phyloP scores from a whole-genome alignment of 1,140 invertebrate species.

The Alviniconcha marisindica region DNA sequence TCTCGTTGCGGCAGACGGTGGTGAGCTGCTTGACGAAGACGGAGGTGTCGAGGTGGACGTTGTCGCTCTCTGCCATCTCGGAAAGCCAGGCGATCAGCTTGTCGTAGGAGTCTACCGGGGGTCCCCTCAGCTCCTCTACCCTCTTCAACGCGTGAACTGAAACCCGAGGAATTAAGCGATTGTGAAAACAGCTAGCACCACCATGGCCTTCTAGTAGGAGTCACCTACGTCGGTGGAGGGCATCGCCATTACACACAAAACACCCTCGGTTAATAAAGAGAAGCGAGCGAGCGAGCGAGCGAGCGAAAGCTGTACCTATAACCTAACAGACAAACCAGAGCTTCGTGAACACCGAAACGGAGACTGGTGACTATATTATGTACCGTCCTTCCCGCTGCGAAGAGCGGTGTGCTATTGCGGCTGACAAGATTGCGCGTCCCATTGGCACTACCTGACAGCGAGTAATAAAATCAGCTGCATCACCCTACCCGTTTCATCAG shows the following conservation, averaged over 20 bases:
- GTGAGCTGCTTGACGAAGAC: conserved; percentile 55
- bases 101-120: conserved; percentile 59
- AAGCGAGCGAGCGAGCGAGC: neutral
- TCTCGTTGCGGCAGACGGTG: conserved; percentile 35
- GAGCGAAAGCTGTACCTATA: neutral
- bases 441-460: too few relatives aligned
- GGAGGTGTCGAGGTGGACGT: conserved; percentile 52
- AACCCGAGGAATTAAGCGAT: too few relatives aligned
- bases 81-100: conserved; percentile 62
- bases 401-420: too few relatives aligned
- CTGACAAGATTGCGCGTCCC: too few relatives aligned
- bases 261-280: neutral
- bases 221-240: too few relatives aligned
- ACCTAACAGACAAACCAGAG: neutral
- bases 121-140: conserved; percentile 52
- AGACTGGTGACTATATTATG: too few relatives aligned
- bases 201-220: too few relatives aligned
- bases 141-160: conserved; percentile 49
- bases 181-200: too few relatives aligned
- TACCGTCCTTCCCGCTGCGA: too few relatives aligned
- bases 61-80: conserved; percentile 60
- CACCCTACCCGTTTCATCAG: too few relatives aligned
- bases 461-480: too few relatives aligned
- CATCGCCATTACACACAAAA: neutral
- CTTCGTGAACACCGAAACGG: too few relatives aligned